Base-by-base conservation (phyloP, 2,888 invertebrate species). In the Limnephilus auricula region DNA sequence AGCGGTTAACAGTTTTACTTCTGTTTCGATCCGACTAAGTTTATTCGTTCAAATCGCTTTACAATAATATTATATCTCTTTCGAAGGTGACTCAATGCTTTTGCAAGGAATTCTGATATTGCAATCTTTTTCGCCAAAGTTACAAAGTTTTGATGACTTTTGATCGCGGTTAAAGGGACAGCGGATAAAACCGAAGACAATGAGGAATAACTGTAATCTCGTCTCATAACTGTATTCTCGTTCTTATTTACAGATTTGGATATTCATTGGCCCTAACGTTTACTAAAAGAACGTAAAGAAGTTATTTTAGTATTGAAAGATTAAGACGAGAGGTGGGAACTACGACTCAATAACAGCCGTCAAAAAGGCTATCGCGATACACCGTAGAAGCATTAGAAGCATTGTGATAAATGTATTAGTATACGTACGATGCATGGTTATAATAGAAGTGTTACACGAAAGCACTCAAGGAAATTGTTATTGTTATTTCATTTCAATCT, bases 321-420 rank as follows among this genome's bases (percentile, higher is more conserved):
- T 37, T 32, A 84, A 18, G 84, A 34, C 37, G 30, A 34, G 30
- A 84, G 15, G 13, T 84, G n/a, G 25, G 65, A 65, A n/a, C 25
- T 32, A 37, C 12, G 40, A 10, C 34, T 37, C n/a, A 40, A 37
- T 18, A 37, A 84, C 84, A 9, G n/a, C 84, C n/a, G 84, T 84
- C 84, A 84, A 84, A 83, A 65, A 65, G 5, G 84, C 25, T 32
- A 84, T 32, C 32, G 40, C 37, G 40, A 37, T 84, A 84, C 84
- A 84, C 5, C n/a, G 25, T 37, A 40, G 25, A 40, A 84, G 84
- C 84, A 84, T 84, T 84, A 84, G 37, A 34, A 84, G 25, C 32
- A 9, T 37, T 37, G 84, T 84, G 84, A 84, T 84, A 84, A 84
- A 37, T 37, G n/a, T 40, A 80, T 80, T 15, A 31, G n/a, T n/a